Base-by-base conservation (phyloP, 2,888 invertebrate species). In the Melolontha melolontha region DNA sequence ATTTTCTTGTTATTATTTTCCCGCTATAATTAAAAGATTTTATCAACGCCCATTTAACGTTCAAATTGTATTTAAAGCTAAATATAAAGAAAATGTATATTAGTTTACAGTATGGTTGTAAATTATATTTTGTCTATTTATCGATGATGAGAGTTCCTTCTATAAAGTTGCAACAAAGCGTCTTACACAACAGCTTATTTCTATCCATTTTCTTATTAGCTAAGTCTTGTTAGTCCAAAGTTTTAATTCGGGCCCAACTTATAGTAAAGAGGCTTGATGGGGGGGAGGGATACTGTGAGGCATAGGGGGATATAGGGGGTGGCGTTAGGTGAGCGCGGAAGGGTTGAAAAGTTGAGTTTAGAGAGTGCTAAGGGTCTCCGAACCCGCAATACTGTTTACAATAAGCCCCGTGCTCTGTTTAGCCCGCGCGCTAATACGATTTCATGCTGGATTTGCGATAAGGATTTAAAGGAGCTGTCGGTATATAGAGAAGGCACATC, bases 391-490 rank as follows among this genome's bases (percentile, higher is more conserved):
- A 81, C 82, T 83, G 82, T 83, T 83, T 82, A 82, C 82, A 82
- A 81, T 82, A 81, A 82, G 81, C 79, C 81, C 79, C 74, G 71
- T 75, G 75, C 75, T 76, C 79, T 78, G 79, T 77, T 80, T 80
- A 77, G 81, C 83, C 81, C 79, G 80, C 79, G 80, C 80, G 81
- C 85, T 88, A 87, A 89, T 87, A 86, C 86, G 87, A 89, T 89
- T 89, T 88, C 87, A 87, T 86, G 87, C 85, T 84, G 87, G 87
- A 88, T 88, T 88, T 87, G 84, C 86, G 86, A 84, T 87, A 86
- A 86, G 83, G 87, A 87, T 87, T 87, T 86, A 79, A 80, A 79
- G 79, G 79, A 79, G 84, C 83, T 84, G 78, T 77, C 76, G 74
- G 77, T 78, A 72, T 67, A 67, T 10, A 44, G 41, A 22, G 22